Evolutionary conservation across 2,797 vertebrate genomes (phyloP).

Genomic region (Leuciscus waleckii): DNA sequence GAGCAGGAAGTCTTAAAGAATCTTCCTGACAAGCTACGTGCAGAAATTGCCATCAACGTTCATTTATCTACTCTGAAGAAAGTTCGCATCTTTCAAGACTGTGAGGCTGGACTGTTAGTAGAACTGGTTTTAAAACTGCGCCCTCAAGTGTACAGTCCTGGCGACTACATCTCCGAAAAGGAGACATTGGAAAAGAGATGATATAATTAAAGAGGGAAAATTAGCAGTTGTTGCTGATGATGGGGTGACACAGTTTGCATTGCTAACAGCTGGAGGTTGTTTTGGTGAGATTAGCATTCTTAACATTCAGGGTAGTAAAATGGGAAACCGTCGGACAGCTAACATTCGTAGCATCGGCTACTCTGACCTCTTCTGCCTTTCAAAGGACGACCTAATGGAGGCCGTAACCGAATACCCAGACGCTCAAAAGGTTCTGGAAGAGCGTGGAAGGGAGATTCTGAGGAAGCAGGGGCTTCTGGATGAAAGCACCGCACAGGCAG

Average conservation of each 20-base stretch:
- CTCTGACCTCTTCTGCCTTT: constrained; percentile 95
- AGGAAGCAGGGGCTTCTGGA: constrained; percentile 92
- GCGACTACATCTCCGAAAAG: constrained; percentile 94
- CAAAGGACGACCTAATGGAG: constrained; percentile 95
- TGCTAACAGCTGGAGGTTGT: constrained; percentile 90
- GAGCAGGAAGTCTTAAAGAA: constrained; percentile 90
- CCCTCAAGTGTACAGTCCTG: constrained; percentile 94
- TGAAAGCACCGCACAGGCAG: constrained; percentile 79
- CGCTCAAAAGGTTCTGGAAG: constrained; percentile 91
- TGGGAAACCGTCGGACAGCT: constrained; percentile 93
- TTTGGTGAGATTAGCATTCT: constrained; percentile 98
- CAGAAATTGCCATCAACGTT: constrained; percentile 96
- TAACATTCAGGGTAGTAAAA: constrained; percentile 96
- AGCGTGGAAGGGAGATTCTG: constrained; percentile 91
- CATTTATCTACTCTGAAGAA: constrained; percentile 95
- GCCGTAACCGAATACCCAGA: constrained; percentile 93
- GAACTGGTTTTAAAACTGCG: constrained; percentile 94
- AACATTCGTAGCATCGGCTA: constrained; percentile 95
- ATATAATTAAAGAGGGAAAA: constrained; percentile 95
- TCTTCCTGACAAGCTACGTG: constrained; percentile 90
- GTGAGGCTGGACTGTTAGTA: constrained; percentile 91
- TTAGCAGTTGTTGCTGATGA: constrained; percentile 93
- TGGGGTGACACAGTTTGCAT: constrained; percentile 87
- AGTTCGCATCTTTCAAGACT: constrained; percentile 94
- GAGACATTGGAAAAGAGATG: constrained; percentile 97